Conservation (phyloP, 2,888 invertebrate species). For the Anodontia alba region DNA sequence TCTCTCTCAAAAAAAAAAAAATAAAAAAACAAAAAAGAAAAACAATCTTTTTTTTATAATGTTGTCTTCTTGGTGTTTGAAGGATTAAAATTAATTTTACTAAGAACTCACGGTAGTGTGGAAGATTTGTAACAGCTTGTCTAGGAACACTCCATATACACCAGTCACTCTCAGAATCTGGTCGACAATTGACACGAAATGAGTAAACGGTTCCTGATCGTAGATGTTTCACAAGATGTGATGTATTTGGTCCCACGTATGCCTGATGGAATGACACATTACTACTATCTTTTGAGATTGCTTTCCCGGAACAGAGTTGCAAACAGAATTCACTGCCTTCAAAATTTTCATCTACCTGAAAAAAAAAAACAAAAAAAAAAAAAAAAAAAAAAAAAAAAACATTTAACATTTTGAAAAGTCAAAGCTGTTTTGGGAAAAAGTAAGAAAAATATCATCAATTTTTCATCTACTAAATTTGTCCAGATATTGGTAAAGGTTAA, state of each 20-base stretch:
- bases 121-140: slow-evolving; percentile 85
- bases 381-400: too few species aligned
- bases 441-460: too few species aligned
- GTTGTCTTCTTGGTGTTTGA: too few species aligned
- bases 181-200: slow-evolving; percentile 86
- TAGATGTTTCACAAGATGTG: slow-evolving; percentile 86
- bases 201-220: slow-evolving; percentile 86
- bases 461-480: too few species aligned
- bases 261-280: slow-evolving; percentile 84
- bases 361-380: too few species aligned
- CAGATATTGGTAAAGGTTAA: too few species aligned
- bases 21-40: too few species aligned
- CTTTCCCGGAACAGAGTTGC: slow-evolving; percentile 76
- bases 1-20: too few species aligned
- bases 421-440: neutral
- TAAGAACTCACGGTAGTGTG: slow-evolving; percentile 85
- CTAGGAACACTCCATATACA: slow-evolving; percentile 87
- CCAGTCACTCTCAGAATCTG: slow-evolving; percentile 84
- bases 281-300: slow-evolving; percentile 65
- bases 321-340: slow-evolving; percentile 79
- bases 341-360: slow-evolving; percentile 74
- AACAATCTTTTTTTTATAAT: too few species aligned
- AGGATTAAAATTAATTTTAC: neutral
- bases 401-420: neutral
- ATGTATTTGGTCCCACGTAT: slow-evolving; percentile 86